Evolutionary conservation across 2,888 invertebrate species (phyloP), one percentile per base, ranked within the genome.

Genomic region (Branchipolynoe longqiensis): DNA sequence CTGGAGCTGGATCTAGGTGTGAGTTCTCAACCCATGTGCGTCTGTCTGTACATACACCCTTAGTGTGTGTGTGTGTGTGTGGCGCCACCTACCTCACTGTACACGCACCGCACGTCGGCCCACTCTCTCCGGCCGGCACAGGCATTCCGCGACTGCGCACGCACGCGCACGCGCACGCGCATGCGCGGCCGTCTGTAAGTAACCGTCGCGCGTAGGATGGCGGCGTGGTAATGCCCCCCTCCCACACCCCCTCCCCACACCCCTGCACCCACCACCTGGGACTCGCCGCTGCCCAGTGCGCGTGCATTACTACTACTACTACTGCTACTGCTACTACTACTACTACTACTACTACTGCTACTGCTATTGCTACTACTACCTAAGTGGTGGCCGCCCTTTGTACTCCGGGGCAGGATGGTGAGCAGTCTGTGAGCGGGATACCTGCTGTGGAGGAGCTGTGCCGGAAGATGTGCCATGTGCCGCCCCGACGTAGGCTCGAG

Each of bases 401-500:
- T 62, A 31, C 2, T 62, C 14, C 31, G 25, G 62, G 25, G 62
- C 62, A 62, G 62, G 28, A 62, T 0, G 62, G 62, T 18, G 62
- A 62, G 25, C 28, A 62, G 31, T 25, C 62, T n/a, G n/a, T n/a
- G n/a, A n/a, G n/a, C n/a, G n/a, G n/a, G n/a, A n/a, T n/a, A n/a
- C n/a, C n/a, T n/a, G 69, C n/a, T 69, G 22, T 69, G 69, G 69
- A 36, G 33, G 69, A 38, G 38, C 38, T 36, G 36, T 69, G 33
- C 22, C 69, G 38, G 69, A 69, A 69, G 69, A 69, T 69, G 69
- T 69, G 38, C 69, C 69, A 69, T 69, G 69, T 69, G 33, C 33
- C 33, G 69, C n/a, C n/a, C n/a, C 33, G 69, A 69, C 69, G 69
- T 33, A 69, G 69, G 69, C 18, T 69, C n/a, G 69, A 69, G 69